Base-by-base conservation (phyloP, 53 echinoderm and acorn worm species). In the Hippasteria phrygiana region DNA sequence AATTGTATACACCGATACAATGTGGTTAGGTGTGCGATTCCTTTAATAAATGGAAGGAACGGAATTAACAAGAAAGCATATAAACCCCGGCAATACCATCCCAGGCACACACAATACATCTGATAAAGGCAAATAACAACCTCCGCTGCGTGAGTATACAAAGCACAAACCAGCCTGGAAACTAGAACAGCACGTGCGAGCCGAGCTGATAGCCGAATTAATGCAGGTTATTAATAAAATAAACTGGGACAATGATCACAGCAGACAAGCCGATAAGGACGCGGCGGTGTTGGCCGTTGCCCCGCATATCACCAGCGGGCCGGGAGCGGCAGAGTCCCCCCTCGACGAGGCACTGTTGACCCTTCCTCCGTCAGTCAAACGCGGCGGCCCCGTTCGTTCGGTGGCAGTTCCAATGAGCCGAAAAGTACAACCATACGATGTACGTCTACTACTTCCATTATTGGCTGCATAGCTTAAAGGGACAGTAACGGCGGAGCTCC, bases 171-270 rank as follows among this genome's bases (percentile, higher is more conserved):
- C 54, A 50, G 3, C 0, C 17, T 27, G 4, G 27, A 80, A 80
- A 63, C 63, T 80, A 80, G 80, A 40, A 80, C 80, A 80, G 80
- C 80, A 80, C 80, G 80, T 80, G 80, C 80, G 64, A 11, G 14
- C 33, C 40, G n/a, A 12, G 62, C 62, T 63, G 80, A 80, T 80
- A 80, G 80, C 80, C 80, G 42, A 80, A 62, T 80, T 80, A 80
- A 62, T 64, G 63, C 42, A 27, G 42, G 80, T 80, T 80, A 80
- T 80, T 80, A 80, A 80, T 80, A 80, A 80, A 80, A 64, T 62
- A 62, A 80, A 80, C 62, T 80, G 29, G 80, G 80, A 62, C 80
- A 80, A 80, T 62, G 80, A 64, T 80, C 64, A 13, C 27, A 80
- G 27, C 20, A 64, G 80, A 80, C 80, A 80, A 64, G 62, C 59